Evolutionary conservation across 1,140 invertebrate species (phyloP).

Genomic region (Neuroterus valhalla): DNA sequence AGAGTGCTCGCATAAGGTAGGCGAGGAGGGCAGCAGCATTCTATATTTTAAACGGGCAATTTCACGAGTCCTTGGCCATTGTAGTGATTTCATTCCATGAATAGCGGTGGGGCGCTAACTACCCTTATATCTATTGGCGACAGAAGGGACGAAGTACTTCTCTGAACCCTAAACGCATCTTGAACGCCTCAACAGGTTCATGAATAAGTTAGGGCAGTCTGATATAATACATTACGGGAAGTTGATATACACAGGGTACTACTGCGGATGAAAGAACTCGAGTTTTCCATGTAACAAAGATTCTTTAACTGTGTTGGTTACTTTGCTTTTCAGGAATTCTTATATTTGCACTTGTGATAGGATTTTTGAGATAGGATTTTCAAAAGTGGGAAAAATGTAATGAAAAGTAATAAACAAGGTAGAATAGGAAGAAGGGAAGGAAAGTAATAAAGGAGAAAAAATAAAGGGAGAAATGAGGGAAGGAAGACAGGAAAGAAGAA

Average conservation of each 20-base stretch:
- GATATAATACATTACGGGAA: conserved; percentile 64
- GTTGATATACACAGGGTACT: not conserved
- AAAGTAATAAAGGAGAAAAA: no score
- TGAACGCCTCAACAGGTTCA: conserved; percentile 74
- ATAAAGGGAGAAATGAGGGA: no score
- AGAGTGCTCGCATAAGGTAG: conserved; percentile 29
- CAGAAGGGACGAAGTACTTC: conserved; percentile 50
- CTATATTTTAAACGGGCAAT: conserved; percentile 72
- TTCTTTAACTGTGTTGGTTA: no score
- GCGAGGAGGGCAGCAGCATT: conserved; percentile 49
- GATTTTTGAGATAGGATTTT: no score
- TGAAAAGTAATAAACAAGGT: no score
- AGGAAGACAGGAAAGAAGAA: no score
- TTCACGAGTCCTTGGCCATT: conserved; percentile 70
- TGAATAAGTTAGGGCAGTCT: conserved; percentile 72
- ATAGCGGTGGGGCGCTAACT: conserved; percentile 65
- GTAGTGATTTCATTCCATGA: conserved; percentile 68
- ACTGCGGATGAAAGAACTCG: not conserved
- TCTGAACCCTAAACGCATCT: conserved; percentile 71
- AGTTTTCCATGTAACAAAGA: not conserved
- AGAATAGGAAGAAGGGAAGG: no score
- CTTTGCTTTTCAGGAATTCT: no score
- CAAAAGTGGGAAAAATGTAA: no score
- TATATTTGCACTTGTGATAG: no score
- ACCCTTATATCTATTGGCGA: conserved; percentile 65